A percentile compares a stretch with the other conserved stretches of the same genome.
Evolutionary conservation across 30 jellyfish, hydroid and myxozoan species (phyloP).

Genomic region (Rhopilema esculentum): DNA sequence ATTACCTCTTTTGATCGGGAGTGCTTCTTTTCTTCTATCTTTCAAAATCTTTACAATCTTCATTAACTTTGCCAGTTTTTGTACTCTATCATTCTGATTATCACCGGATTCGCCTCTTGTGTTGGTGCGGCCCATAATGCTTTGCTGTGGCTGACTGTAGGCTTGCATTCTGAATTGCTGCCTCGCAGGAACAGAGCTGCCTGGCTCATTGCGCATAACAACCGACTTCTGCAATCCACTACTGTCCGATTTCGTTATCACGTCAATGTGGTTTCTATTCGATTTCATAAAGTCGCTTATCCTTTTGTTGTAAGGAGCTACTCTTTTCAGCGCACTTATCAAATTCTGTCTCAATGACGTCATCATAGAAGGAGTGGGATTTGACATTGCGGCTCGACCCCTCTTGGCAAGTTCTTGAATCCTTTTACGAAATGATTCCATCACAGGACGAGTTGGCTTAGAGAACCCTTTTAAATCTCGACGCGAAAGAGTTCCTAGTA

Average conservation of each 20-base stretch:
- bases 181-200: background rate
- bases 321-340: conserved; percentile 28
- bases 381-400: conserved; percentile 12
- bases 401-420: conserved; percentile 16
- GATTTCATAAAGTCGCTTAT: conserved; percentile 26
- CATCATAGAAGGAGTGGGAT: conserved; percentile 52
- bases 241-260: background rate
- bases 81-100: background rate
- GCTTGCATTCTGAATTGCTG: background rate
- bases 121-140: background rate
- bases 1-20: conserved; percentile 15
- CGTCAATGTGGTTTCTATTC: conserved; percentile 17
- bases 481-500: conserved; percentile 61
- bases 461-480: conserved; percentile 50
- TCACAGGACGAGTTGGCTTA: conserved; percentile 11
- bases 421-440: background rate
- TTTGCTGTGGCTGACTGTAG: background rate
- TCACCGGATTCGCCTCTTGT: background rate
- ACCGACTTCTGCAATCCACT: background rate
- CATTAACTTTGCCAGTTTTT: conserved; percentile 26
- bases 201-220: background rate
- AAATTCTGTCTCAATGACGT: conserved; percentile 35
- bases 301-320: conserved; percentile 63
- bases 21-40: conserved; percentile 12
- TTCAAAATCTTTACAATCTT: conserved; percentile 8